Evolutionary conservation across 2,888 invertebrate species (phyloP).

Genomic region (Bombylius major): DNA sequence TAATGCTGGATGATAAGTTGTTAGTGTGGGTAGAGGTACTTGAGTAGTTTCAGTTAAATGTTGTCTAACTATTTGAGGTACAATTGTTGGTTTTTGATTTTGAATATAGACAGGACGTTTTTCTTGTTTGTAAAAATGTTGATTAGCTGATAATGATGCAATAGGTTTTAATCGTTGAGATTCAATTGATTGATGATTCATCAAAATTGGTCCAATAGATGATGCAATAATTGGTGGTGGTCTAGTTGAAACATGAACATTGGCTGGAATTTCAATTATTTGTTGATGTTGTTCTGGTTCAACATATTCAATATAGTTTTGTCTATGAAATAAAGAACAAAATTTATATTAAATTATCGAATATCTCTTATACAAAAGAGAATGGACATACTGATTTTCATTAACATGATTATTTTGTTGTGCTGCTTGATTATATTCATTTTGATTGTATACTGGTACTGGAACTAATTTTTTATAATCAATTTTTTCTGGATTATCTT

Average conservation of each 20-base stretch:
- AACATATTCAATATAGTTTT: slow-evolving; percentile 9
- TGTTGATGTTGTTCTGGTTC: not conserved
- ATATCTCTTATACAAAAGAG: too few relatives aligned
- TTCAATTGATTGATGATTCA: slow-evolving; percentile 21
- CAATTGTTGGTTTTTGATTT: slow-evolving; percentile 2
- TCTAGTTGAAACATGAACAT: slow-evolving; percentile 7
- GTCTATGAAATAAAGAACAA: not conserved
- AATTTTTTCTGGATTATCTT: not conserved
- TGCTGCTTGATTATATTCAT: not conserved
- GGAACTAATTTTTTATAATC: not conserved
- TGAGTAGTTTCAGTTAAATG: slow-evolving; percentile 15
- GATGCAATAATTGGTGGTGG: slow-evolving; percentile 17
- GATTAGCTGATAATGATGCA: slow-evolving; percentile 1
- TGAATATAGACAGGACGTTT: slow-evolving; percentile 1
- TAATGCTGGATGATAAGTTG: slow-evolving; percentile 8
- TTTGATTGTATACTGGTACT: not conserved
- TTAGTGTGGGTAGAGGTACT: slow-evolving; percentile 8
- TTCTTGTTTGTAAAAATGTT: slow-evolving; percentile 1
- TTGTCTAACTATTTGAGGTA: slow-evolving; percentile 8
- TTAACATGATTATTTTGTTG: too few relatives aligned
- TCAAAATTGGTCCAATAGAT: slow-evolving; percentile 23
- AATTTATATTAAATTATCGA: not conserved
- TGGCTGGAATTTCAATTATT: not conserved
- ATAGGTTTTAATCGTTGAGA: slow-evolving; percentile 26
- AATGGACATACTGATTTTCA: not conserved